These are phyloP conservation scores for Cantharis lateralis DNA, from an alignment of 2,888 invertebrate genomes.

Conservation along the genomic window DNA sequence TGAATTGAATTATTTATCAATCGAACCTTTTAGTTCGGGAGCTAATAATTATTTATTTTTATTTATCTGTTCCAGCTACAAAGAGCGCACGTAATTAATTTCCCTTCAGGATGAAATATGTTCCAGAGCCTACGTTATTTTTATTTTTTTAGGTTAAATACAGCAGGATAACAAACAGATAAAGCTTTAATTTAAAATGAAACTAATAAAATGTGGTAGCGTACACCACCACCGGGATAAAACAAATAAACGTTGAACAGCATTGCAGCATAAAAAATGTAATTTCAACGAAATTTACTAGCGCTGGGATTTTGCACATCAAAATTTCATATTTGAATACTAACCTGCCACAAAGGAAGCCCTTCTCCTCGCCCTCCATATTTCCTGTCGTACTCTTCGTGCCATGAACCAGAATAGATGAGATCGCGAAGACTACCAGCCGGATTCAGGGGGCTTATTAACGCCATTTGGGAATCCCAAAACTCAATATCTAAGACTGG, in stretches of 20 bases:
- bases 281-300: neutral
- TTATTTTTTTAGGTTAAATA: neutral
- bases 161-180: neutral
- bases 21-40: neutral
- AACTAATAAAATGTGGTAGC: neutral
- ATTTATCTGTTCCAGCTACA: neutral
- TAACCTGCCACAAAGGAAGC: constrained; percentile 48
- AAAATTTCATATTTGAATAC: neutral
- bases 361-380: constrained; percentile 45
- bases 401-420: constrained; percentile 71
- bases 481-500: constrained; percentile 87
- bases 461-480: constrained; percentile 68
- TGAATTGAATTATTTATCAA: neutral
- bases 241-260: neutral
- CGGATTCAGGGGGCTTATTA: constrained; percentile 82
- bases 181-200: neutral
- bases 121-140: neutral
- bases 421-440: constrained; percentile 88
- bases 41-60: neutral
- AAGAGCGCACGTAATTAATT: neutral
- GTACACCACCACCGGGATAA: neutral
- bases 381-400: constrained; percentile 58
- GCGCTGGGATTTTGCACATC: neutral
- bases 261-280: neutral
- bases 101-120: neutral